phyloP scores from a whole-genome alignment of 1,140 invertebrate genomes.

The Lordiphosa mommai region DNA sequence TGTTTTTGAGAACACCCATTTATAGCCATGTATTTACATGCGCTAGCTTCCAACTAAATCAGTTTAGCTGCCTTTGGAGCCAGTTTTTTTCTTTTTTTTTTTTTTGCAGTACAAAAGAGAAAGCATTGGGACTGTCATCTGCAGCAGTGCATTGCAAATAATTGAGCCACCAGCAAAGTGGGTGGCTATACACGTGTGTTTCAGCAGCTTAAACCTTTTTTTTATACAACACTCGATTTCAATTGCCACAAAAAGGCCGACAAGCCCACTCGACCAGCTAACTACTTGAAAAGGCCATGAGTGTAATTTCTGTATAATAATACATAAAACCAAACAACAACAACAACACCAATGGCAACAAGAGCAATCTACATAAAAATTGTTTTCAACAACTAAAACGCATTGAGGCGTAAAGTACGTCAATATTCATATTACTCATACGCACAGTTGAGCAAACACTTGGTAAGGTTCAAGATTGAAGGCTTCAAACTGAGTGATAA shows the following conservation, averaged over 20 bases:
- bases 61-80: conserved; percentile 12
- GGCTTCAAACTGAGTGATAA: conserved; percentile 6
- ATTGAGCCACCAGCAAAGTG: conserved; percentile 2
- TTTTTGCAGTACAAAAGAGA: conserved; percentile 3
- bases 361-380: conserved; percentile 31
- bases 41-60: conserved; percentile 16
- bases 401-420: conserved; percentile 41
- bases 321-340: conserved; percentile 10
- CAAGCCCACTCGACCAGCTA: conserved; percentile 35
- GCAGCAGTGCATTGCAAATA: conserved; percentile 27
- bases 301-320: conserved; percentile 38
- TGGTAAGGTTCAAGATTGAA: conserved; percentile 21
- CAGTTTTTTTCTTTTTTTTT: not conserved
- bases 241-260: conserved; percentile 34
- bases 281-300: conserved; percentile 43
- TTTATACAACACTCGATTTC: conserved; percentile 15
- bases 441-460: conserved; percentile 44
- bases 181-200: conserved; percentile 12
- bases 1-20: conserved; percentile 4
- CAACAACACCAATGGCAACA: conserved; percentile 12
- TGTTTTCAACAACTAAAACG: conserved; percentile 46
- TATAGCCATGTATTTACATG: not conserved
- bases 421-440: conserved; percentile 58
- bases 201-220: conserved; percentile 1
- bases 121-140: conserved; percentile 17